These are phyloP conservation scores for Electrona antarctica DNA, from an alignment of 2,113 vertebrate species.

Conservation along the genomic window DNA sequence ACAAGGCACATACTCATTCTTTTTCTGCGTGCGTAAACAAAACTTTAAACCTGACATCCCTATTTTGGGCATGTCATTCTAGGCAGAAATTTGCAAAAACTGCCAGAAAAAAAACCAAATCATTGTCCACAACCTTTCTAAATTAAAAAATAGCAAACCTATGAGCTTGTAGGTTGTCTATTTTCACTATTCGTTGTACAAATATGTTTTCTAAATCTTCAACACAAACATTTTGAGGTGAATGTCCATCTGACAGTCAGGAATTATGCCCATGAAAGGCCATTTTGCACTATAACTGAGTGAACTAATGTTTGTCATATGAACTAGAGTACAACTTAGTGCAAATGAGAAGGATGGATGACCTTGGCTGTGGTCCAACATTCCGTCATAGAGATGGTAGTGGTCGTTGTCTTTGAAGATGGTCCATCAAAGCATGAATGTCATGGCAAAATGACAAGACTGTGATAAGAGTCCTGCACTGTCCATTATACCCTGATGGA, in stretches of 20 bases:
- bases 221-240: too few species aligned
- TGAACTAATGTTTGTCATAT: conserved; percentile 21
- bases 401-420: conserved; percentile 39
- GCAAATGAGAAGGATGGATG: conserved; percentile 37
- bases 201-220: too few species aligned
- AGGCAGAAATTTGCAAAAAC: background rate
- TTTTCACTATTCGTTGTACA: too few species aligned
- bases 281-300: background rate
- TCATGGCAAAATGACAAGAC: conserved; percentile 36
- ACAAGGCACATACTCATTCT: too few species aligned
- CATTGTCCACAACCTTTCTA: too few species aligned
- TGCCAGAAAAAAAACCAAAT: background rate
- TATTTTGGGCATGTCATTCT: too few species aligned
- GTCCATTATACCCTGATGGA: conserved; percentile 28
- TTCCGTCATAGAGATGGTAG: conserved; percentile 21
- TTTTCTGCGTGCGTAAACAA: too few species aligned
- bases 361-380: conserved; percentile 42
- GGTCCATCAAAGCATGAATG: conserved; percentile 6
- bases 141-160: too few species aligned
- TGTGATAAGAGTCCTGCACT: conserved; percentile 31
- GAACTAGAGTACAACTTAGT: background rate
- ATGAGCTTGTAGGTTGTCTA: too few species aligned
- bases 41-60: too few species aligned
- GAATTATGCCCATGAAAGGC: background rate
- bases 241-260: background rate